A percentile compares a stretch with the other conserved stretches of the same genome.
Conservation (phyloP, 2,888 invertebrate genomes). For the Sinhomidia bicolor region DNA sequence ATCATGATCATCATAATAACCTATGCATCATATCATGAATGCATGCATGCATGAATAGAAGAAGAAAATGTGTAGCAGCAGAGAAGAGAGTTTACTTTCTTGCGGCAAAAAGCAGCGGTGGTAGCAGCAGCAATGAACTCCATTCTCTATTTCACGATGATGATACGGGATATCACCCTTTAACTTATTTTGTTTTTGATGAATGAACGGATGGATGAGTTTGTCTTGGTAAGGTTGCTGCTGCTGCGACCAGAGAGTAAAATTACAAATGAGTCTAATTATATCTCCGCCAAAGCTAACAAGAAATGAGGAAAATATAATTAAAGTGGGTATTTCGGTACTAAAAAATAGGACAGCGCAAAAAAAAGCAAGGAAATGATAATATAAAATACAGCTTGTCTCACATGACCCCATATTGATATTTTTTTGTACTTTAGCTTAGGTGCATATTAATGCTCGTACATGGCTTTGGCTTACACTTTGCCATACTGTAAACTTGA, state of each 20-base stretch:
- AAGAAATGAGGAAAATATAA: conserved; percentile 61
- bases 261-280: conserved; percentile 60
- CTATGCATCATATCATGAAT: background rate
- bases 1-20: conserved; percentile 26
- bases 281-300: conserved; percentile 45
- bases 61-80: conserved; percentile 23
- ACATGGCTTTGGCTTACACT: background rate
- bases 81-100: conserved; percentile 48
- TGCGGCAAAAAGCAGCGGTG: conserved; percentile 59
- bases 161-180: conserved; percentile 54
- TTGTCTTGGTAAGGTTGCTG: conserved; percentile 16
- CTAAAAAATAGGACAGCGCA: conserved; percentile 1
- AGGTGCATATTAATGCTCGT: too few species aligned
- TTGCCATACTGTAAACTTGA: too few species aligned
- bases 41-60: background rate
- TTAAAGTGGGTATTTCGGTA: conserved; percentile 38
- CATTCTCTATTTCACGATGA: background rate
- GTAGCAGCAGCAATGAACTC: background rate
- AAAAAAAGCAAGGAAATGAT: too few species aligned
- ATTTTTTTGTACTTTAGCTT: too few species aligned
- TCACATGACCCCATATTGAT: conserved; percentile 10
- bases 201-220: conserved; percentile 37
- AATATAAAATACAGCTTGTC: background rate
- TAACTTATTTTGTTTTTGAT: conserved; percentile 52
- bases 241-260: background rate